These are phyloP conservation scores for Orgyia antiqua DNA, from an alignment of 2,888 invertebrate species.

Conservation along the genomic window DNA sequence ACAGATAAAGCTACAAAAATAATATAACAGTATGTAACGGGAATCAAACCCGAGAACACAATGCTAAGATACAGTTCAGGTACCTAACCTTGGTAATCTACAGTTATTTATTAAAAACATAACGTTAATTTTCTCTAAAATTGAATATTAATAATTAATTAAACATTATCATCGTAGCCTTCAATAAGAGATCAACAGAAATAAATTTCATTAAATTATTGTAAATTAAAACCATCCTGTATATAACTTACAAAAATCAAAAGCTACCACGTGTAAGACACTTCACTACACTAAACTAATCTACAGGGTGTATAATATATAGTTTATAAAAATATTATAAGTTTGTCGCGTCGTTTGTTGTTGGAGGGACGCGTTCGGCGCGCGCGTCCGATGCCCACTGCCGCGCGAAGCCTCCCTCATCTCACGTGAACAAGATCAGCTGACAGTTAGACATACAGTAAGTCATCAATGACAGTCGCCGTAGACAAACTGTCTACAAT, in stretches of 20 bases:
- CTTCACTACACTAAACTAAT: slow-evolving; percentile 28
- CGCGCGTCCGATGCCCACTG: slow-evolving; percentile 22
- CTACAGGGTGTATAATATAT: slow-evolving; percentile 31
- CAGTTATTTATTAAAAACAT: too few relatives aligned
- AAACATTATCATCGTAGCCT: too few relatives aligned
- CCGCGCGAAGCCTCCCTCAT: slow-evolving; percentile 15
- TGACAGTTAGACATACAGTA: slow-evolving; percentile 3
- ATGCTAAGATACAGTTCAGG: too few relatives aligned
- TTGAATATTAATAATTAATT: too few relatives aligned
- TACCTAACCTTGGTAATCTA: too few relatives aligned
- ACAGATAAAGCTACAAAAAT: too few relatives aligned
- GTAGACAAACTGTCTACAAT: slow-evolving; percentile 5
- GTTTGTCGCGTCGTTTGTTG: slow-evolving; percentile 18
- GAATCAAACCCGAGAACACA: too few relatives aligned
- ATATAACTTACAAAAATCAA: slow-evolving; percentile 22
- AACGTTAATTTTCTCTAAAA: too few relatives aligned
- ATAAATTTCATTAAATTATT: background rate
- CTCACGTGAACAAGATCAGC: slow-evolving; percentile 5
- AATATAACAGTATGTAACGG: too few relatives aligned
- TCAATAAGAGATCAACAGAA: background rate
- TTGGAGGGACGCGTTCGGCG: slow-evolving; percentile 20
- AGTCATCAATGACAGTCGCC: slow-evolving; percentile 3
- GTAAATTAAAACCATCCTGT: background rate
- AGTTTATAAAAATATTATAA: slow-evolving; percentile 28
- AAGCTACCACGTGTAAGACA: slow-evolving; percentile 28